A percentile compares a stretch with the other conserved stretches of the same genome.
phyloP scores from a whole-genome alignment of 2,113 vertebrate genomes.

The Lynx canadensis region DNA sequence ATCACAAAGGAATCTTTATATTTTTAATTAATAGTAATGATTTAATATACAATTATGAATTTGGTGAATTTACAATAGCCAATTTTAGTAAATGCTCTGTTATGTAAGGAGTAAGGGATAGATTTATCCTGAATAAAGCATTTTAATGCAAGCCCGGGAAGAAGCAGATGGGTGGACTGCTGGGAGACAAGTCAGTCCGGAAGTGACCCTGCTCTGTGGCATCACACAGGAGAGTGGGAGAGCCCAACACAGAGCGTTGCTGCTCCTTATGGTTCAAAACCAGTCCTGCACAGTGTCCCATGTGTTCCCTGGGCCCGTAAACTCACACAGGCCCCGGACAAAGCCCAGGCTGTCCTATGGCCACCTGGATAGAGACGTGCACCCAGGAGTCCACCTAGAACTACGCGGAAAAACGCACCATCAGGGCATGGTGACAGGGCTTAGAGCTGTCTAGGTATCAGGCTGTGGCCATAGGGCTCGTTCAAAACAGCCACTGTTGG shows the following conservation, averaged over 20 bases:
- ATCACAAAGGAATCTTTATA: not conserved
- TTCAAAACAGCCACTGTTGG: not conserved
- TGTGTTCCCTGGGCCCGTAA: not conserved
- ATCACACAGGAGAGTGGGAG: not conserved
- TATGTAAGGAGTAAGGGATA: not conserved
- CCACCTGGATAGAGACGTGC: not conserved
- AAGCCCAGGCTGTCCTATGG: not conserved
- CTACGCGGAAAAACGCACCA: fast-evolving
- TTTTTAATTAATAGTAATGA: not conserved
- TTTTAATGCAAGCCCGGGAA: not conserved
- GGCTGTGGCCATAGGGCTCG: not conserved
- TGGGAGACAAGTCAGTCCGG: not conserved
- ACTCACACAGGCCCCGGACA: not conserved
- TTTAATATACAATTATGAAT: not conserved
- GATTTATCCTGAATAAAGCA: not conserved
- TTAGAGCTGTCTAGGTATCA: not conserved
- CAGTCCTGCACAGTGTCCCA: not conserved
- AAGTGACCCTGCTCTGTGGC: too few relatives aligned
- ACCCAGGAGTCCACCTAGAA: not conserved
- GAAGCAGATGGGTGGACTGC: not conserved
- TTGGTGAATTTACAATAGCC: not conserved
- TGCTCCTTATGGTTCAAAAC: not conserved
- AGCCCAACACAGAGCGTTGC: too few relatives aligned
- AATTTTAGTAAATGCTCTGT: not conserved
- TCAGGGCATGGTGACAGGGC: too few relatives aligned